phyloP scores from a whole-genome alignment of 1,140 invertebrate genomes.

The Pogonognathellus flavescens region DNA sequence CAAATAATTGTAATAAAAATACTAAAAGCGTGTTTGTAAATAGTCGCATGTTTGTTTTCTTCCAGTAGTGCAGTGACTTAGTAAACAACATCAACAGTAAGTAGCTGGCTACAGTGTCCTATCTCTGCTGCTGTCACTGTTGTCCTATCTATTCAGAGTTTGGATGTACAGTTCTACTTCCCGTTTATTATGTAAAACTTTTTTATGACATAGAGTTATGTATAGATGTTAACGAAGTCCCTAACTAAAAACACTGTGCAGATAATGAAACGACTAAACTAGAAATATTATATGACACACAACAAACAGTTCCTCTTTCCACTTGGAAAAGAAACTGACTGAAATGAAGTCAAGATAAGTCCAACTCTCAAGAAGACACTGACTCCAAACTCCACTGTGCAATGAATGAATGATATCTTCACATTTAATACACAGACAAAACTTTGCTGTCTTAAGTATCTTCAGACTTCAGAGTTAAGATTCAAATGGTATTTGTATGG shows the following conservation, averaged over 20 bases:
- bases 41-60: conserved; percentile 32
- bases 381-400: not conserved
- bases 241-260: not conserved
- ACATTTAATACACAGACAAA: conserved; percentile 8
- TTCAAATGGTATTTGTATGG: conserved; percentile 11
- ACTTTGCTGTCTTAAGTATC: not conserved
- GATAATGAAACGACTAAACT: conserved; percentile 13
- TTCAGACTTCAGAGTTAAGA: conserved; percentile 20
- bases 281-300: not conserved
- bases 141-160: too few species aligned
- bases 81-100: not conserved
- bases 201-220: not conserved
- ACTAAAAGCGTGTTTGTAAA: not conserved
- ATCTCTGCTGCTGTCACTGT: not conserved
- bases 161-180: too few species aligned
- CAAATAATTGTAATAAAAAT: conserved; percentile 23
- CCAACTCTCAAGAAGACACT: conserved; percentile 10
- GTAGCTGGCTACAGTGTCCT: not conserved
- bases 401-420: conserved; percentile 46
- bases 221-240: not conserved
- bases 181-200: not conserved
- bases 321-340: conserved; percentile 2
- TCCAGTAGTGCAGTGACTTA: conserved; percentile 4
- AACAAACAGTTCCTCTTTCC: conserved; percentile 8
- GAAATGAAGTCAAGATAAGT: conserved; percentile 23